Base-by-base conservation (phyloP, 2,888 invertebrate species). In the Carterocephalus palaemon region DNA sequence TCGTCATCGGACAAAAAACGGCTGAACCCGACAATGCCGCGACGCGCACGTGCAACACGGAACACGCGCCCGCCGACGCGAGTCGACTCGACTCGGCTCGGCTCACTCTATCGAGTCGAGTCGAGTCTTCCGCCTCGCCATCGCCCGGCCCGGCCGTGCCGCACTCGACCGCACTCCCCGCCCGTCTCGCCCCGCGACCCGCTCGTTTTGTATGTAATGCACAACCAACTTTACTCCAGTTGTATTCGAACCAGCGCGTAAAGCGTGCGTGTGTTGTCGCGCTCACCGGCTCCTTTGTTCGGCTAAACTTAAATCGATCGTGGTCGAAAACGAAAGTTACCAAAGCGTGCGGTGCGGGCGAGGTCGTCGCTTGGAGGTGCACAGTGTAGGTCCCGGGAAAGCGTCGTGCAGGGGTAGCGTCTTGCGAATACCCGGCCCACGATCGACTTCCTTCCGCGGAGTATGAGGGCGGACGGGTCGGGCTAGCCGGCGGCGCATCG, bases 181-280 rank as follows among this genome's bases (percentile, higher is more conserved):
- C 43, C 38, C 39, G 42, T 48, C 40, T 31, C 45, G 40, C 29
- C 45, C 33, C 40, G 29, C 46, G 47, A 48, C 41, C 48, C 49
- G 54, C 53, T 57, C 56, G 55, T 60, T 56, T 54, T 56, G 52
- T 55, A 62, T 56, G 52, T 55, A 62, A 54, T 56, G 53, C 57
- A n/a, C n/a, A n/a, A n/a, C n/a, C n/a, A 57, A 56, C 59, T 61
- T 59, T 58, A 54, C 53, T 57, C 65, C 75, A 82, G 83, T 82
- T 67, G 78, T 68, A 70, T 64, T 62, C 67, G 66, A 63, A 67
- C 64, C 67, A 57, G 70, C 71, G 70, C 59, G 51, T 64, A 64
- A 49, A 58, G 46, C 59, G 66, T 70, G 62, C 67, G 73, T 67
- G 56, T 57, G 57, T 49, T 49, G 48, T 53, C 48, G 46, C 49